phyloP scores from a whole-genome alignment of 2,113 vertebrate genomes.

The Nyctibius bracteatus region DNA sequence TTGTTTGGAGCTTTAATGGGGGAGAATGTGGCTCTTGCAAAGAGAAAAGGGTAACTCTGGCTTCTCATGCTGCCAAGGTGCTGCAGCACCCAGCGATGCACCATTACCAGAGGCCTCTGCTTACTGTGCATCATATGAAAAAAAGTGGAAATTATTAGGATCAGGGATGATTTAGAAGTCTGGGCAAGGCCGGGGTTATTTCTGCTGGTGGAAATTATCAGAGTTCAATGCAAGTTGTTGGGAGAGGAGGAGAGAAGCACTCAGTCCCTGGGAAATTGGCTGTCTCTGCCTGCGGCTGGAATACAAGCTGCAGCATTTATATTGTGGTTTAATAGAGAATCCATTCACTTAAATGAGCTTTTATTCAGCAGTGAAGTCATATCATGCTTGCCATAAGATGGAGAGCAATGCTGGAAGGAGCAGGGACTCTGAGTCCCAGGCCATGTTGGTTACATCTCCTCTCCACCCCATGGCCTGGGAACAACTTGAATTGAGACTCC shows the following conservation, averaged over 20 bases:
- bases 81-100: accelerated
- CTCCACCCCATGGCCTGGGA: neutral
- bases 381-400: neutral
- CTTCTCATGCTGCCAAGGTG: neutral
- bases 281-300: neutral
- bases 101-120: neutral
- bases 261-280: neutral
- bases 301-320: neutral
- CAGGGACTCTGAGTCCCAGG: accelerated
- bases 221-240: neutral
- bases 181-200: neutral
- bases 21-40: neutral
- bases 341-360: neutral
- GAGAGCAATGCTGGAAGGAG: neutral
- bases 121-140: neutral
- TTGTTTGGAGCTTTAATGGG: neutral
- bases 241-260: neutral
- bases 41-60: neutral
- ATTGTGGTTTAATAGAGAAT: neutral
- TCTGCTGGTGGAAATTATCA: neutral
- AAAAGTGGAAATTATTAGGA: neutral
- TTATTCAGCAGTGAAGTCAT: neutral
- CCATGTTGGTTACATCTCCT: neutral
- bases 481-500: neutral
- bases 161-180: neutral